Conservation (phyloP, 2,113 vertebrate genomes). For the Montifringilla adamsi region DNA sequence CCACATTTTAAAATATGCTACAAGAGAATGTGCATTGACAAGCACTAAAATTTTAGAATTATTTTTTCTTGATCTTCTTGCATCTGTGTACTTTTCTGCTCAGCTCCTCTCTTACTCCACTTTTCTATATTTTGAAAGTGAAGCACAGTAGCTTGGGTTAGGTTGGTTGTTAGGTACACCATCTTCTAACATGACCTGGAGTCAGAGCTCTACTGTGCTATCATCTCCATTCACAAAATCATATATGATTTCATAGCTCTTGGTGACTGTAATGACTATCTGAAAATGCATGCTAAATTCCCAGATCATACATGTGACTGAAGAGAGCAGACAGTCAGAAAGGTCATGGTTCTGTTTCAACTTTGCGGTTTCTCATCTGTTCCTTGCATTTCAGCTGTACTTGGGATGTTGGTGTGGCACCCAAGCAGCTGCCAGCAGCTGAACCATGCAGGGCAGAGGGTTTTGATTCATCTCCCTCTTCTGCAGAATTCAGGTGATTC, state of each 20-base stretch:
- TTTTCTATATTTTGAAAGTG: background rate
- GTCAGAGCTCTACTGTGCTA: background rate
- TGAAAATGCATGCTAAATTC: background rate
- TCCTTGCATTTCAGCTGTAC: background rate
- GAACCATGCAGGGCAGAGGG: background rate
- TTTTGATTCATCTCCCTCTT: background rate
- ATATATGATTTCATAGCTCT: background rate
- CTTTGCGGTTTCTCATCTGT: background rate
- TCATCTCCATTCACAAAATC: background rate
- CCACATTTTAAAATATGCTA: background rate
- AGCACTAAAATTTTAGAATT: background rate
- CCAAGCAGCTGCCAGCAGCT: no score
- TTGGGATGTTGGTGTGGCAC: background rate
- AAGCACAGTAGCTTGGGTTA: background rate
- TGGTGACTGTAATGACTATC: background rate
- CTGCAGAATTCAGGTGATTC: background rate
- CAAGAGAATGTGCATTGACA: background rate
- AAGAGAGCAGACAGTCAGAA: background rate
- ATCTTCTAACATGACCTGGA: background rate
- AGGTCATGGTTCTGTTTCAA: background rate
- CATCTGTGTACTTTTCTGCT: background rate
- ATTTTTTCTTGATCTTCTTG: background rate
- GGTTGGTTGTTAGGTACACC: background rate
- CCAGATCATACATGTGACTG: background rate
- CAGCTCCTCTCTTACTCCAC: background rate